Evolutionary conservation across 1,140 invertebrate genomes (phyloP).

Genomic region (Brachionus plicatilis): DNA sequence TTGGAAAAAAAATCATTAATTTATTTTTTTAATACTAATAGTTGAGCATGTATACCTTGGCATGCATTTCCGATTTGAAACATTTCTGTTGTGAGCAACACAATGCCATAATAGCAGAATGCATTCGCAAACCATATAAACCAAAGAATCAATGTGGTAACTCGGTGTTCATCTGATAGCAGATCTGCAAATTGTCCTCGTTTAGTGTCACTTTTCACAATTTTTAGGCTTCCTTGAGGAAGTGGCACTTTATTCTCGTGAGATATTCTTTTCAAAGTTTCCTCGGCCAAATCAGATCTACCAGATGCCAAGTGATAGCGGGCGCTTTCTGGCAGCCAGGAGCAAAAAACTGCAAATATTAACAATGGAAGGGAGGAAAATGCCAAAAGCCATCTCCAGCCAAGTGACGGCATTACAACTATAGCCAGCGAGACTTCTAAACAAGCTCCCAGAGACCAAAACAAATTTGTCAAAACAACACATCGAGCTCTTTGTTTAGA

Average conservation of each 20-base stretch:
- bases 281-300: conserved; percentile 74
- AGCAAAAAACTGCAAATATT: conserved; percentile 52
- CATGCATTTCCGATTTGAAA: conserved; percentile 65
- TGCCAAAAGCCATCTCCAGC: conserved; percentile 81
- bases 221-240: conserved; percentile 71
- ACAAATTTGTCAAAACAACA: conserved; percentile 85
- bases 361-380: conserved; percentile 75
- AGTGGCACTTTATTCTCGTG: conserved; percentile 81
- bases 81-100: conserved; percentile 87
- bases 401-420: conserved; percentile 81
- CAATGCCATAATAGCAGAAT: conserved; percentile 91
- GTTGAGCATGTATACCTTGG: conserved; percentile 50
- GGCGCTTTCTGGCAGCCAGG: conserved; percentile 90
- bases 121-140: conserved; percentile 77
- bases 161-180: conserved; percentile 8
- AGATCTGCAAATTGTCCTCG: conserved; percentile 31
- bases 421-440: conserved; percentile 70
- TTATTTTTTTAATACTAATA: neutral
- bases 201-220: conserved; percentile 63
- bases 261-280: conserved; percentile 75
- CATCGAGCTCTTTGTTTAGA: conserved; percentile 85
- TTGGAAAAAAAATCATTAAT: neutral
- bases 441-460: conserved; percentile 54
- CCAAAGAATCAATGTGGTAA: conserved; percentile 38
- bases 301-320: conserved; percentile 78